Percentiles rank a stretch among this genome's conserved stretches.
Evolutionary conservation across 2,797 vertebrate species (phyloP).

Genomic region (Chrosomus eos): DNA sequence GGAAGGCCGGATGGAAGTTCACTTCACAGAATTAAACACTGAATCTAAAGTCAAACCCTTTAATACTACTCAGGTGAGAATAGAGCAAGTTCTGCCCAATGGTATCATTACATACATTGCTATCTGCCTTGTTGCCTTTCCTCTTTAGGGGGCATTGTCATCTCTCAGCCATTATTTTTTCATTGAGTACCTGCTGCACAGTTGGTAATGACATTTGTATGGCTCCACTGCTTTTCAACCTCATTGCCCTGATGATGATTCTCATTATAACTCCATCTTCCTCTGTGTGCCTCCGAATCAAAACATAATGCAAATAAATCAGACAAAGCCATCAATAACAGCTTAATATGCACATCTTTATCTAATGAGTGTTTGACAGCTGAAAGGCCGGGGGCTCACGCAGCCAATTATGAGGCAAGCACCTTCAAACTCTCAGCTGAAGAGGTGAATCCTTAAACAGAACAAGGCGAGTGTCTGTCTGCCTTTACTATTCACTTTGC

Average conservation of each 20-base stretch:
- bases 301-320: conserved; percentile 51
- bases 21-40: neutral
- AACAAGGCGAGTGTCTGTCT: neutral
- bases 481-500: conserved; percentile 20
- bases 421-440: conserved; percentile 33
- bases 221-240: conserved; percentile 45
- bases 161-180: conserved; percentile 31
- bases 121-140: conserved; percentile 37
- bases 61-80: neutral
- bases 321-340: conserved; percentile 45
- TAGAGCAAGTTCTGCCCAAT: neutral
- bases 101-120: conserved; percentile 13
- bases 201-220: conserved; percentile 45
- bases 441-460: conserved; percentile 42
- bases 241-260: conserved; percentile 45
- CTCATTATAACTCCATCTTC: conserved; percentile 48
- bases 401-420: conserved; percentile 37
- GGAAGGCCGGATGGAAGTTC: neutral
- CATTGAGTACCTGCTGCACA: conserved; percentile 40
- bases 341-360: conserved; percentile 45
- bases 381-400: conserved; percentile 20
- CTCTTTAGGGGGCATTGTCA: conserved; percentile 42
- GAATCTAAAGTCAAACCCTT: neutral
- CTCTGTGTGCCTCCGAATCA: conserved; percentile 34
- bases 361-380: conserved; percentile 44